A percentile compares a stretch with the other conserved stretches of the same genome.
Evolutionary conservation across 2,797 vertebrate genomes (phyloP).

Genomic region (Geotrypetes seraphini): DNA sequence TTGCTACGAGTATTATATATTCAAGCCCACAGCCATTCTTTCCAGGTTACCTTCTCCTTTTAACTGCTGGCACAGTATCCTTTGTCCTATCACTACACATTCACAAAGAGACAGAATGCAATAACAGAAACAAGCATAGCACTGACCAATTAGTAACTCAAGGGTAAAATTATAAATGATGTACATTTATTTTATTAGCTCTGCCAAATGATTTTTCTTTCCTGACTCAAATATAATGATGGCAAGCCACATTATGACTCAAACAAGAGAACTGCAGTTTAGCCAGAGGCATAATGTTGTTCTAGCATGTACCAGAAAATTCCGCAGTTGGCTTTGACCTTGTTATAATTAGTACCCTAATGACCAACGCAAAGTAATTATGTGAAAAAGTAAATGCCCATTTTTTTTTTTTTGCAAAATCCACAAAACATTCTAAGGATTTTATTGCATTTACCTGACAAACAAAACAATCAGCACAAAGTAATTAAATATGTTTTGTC

Average conservation of each 20-base stretch:
- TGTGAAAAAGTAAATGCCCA: constrained; percentile 5
- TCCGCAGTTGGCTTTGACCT: constrained; percentile 6
- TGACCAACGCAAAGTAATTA: constrained; percentile 5
- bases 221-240: constrained; percentile 15
- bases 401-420: constrained; percentile 15
- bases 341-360: constrained; percentile 13
- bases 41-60: not conserved
- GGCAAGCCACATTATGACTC: constrained; percentile 11
- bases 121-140: not conserved
- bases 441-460: constrained; percentile 6
- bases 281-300: constrained; percentile 15
- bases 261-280: constrained; percentile 10
- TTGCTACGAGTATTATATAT: no score
- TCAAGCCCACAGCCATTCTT: not conserved
- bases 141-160: constrained; percentile 14
- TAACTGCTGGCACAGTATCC: not conserved
- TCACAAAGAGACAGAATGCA: not conserved
- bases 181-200: constrained; percentile 10
- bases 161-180: constrained; percentile 15
- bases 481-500: no score
- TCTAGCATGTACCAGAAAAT: constrained; percentile 6
- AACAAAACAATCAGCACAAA: no score
- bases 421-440: not conserved
- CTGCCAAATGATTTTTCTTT: constrained; percentile 22
- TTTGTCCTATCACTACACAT: constrained; percentile 10